These are phyloP conservation scores for Gnathonemus longibarbis DNA, from an alignment of 2,113 vertebrate species.

Conservation along the genomic window DNA sequence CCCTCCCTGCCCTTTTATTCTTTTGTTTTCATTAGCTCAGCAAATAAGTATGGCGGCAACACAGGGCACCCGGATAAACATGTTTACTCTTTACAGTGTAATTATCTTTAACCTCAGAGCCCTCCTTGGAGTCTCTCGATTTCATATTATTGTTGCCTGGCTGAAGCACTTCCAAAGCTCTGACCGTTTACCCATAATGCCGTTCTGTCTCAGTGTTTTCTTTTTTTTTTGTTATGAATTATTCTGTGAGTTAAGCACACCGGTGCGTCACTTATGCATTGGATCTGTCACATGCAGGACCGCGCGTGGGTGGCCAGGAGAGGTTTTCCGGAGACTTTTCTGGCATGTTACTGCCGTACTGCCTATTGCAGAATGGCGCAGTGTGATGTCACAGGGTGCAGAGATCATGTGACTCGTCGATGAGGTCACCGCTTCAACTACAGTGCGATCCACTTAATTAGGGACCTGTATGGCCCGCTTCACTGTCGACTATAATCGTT, in stretches of 20 bases:
- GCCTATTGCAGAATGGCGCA: not conserved
- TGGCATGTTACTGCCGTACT: not conserved
- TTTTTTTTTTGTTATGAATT: not conserved
- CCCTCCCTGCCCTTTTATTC: not conserved
- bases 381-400: not conserved
- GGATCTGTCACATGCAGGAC: not conserved
- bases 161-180: not conserved
- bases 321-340: not conserved
- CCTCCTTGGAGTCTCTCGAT: not conserved
- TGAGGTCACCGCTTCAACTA: not conserved
- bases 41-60: not conserved
- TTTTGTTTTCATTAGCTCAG: not conserved
- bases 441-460: not conserved
- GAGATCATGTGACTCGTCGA: not conserved
- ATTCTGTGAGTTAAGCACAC: not conserved
- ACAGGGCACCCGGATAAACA: not conserved
- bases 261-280: not conserved
- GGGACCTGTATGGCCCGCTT: not conserved
- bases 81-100: not conserved
- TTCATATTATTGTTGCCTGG: not conserved
- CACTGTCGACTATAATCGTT: not conserved
- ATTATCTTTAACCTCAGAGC: constrained; percentile 3
- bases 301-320: not conserved
- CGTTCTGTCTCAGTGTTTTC: not conserved
- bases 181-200: not conserved